phyloP scores from a whole-genome alignment of 92 coral and sea anemone genomes.

The Muricea muricata region DNA sequence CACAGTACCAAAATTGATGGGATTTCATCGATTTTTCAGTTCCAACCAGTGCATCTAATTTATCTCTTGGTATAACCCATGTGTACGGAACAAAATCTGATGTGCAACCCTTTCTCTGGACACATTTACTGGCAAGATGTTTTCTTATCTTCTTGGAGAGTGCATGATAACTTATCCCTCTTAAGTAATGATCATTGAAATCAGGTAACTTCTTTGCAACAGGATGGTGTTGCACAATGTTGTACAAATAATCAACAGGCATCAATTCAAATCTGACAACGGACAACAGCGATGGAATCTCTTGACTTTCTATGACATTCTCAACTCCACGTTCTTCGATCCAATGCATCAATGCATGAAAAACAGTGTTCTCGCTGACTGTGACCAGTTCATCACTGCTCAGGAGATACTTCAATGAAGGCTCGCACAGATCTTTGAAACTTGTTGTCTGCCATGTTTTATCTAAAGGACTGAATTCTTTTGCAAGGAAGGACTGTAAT shows the following conservation, averaged over 20 bases:
- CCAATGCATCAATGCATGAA: not conserved
- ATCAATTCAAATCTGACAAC: conserved; percentile 19
- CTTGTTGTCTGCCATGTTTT: conserved; percentile 11
- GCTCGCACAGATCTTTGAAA: not conserved
- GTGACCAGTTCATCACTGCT: conserved; percentile 8
- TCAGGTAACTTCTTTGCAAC: not conserved
- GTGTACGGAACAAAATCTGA: not conserved
- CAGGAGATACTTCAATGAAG: not conserved
- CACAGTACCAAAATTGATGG: not conserved
- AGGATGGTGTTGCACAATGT: not conserved
- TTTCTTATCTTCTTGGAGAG: not conserved
- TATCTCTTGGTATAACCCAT: not conserved
- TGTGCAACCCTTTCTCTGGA: not conserved
- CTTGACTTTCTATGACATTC: not conserved
- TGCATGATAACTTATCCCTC: conserved; percentile 24
- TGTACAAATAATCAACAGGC: conserved; percentile 14
- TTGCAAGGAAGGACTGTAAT: conserved; percentile 8
- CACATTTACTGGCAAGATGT: not conserved
- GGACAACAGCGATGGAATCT: not conserved
- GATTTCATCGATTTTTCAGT: not conserved
- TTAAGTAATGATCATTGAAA: not conserved
- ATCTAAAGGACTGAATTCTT: conserved; percentile 6
- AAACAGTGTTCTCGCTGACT: not conserved
- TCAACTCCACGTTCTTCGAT: not conserved
- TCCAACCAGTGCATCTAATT: not conserved